Evolutionary conservation across 2,888 invertebrate species (phyloP).

Genomic region (Hydroisotoma schaefferi): DNA sequence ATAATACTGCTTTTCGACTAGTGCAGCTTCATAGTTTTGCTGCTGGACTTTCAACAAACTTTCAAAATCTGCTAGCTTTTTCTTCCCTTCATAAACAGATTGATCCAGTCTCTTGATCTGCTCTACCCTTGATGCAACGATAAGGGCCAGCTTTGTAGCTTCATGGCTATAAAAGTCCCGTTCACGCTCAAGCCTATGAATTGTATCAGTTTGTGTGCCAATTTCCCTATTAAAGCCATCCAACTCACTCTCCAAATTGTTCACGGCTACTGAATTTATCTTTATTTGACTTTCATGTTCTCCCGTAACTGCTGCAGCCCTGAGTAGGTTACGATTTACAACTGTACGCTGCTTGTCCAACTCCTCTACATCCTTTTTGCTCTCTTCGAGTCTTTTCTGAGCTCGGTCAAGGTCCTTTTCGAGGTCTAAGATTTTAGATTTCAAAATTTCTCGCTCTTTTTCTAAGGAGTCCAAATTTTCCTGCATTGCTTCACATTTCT

Average conservation of each 20-base stretch:
- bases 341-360: conserved; percentile 40
- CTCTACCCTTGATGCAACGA: conserved; percentile 37
- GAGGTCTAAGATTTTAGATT: conserved; percentile 32
- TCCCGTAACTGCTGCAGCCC: conserved; percentile 31
- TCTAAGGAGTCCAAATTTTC: conserved; percentile 29
- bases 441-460: conserved; percentile 38
- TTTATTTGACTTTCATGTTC: conserved; percentile 40
- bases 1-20: conserved; percentile 40
- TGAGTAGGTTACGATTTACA: conserved; percentile 38
- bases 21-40: conserved; percentile 38
- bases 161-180: conserved; percentile 43
- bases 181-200: conserved; percentile 41
- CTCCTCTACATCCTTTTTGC: conserved; percentile 39
- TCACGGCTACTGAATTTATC: conserved; percentile 38
- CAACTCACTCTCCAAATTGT: conserved; percentile 38
- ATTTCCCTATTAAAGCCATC: conserved; percentile 36
- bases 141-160: conserved; percentile 39
- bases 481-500: conserved; percentile 31
- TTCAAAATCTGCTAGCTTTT: conserved; percentile 37
- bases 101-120: conserved; percentile 41
- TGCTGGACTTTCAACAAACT: conserved; percentile 37
- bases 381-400: conserved; percentile 37
- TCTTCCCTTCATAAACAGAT: conserved; percentile 35
- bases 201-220: conserved; percentile 25
- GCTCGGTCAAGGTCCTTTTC: conserved; percentile 43